Percentiles rank a stretch among this genome's conserved stretches.
Evolutionary conservation across 2,113 vertebrate genomes (phyloP).

Genomic region (Pseudorasbora parva): DNA sequence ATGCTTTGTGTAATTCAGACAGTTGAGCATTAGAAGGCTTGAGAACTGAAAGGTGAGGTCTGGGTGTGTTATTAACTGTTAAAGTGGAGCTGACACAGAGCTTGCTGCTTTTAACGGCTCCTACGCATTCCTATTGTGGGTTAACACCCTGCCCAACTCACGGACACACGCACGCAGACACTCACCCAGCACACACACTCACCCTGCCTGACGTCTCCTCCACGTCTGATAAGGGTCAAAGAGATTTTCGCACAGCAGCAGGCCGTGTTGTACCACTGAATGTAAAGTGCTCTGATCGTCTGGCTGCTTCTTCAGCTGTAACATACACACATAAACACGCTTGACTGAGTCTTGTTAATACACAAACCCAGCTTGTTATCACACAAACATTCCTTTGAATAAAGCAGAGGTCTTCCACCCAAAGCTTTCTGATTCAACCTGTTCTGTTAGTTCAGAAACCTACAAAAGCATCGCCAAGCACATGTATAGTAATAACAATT

Average conservation of each 20-base stretch:
- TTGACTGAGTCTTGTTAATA: neutral
- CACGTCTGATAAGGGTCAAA: conserved; percentile 96
- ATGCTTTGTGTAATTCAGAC: neutral
- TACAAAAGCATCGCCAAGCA: neutral
- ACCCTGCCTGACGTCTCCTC: conserved; percentile 89
- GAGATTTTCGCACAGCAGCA: conserved; percentile 90
- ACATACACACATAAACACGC: conserved; percentile 38
- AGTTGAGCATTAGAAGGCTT: neutral
- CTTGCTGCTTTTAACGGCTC: conserved; percentile 14
- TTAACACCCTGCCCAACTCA: conserved; percentile 24
- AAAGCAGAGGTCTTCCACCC: conserved; percentile 50
- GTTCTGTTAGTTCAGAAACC: conserved; percentile 47
- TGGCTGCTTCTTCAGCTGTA: conserved; percentile 79
- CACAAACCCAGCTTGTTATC: conserved; percentile 4
- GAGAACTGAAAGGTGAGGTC: neutral
- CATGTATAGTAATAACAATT: neutral
- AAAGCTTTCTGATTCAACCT: conserved; percentile 63
- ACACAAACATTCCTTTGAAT: conserved; percentile 42
- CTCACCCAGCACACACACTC: conserved; percentile 59
- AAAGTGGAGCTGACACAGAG: conserved; percentile 21
- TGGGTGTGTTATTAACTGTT: conserved; percentile 30
- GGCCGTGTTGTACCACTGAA: conserved; percentile 78
- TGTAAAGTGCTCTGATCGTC: conserved; percentile 73
- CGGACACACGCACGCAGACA: conserved; percentile 29
- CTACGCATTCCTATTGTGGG: conserved; percentile 56